Percentiles rank a stretch among this genome's conserved stretches.
Conservation (phyloP, 1,140 invertebrate species). For the Drosophila obscura region DNA sequence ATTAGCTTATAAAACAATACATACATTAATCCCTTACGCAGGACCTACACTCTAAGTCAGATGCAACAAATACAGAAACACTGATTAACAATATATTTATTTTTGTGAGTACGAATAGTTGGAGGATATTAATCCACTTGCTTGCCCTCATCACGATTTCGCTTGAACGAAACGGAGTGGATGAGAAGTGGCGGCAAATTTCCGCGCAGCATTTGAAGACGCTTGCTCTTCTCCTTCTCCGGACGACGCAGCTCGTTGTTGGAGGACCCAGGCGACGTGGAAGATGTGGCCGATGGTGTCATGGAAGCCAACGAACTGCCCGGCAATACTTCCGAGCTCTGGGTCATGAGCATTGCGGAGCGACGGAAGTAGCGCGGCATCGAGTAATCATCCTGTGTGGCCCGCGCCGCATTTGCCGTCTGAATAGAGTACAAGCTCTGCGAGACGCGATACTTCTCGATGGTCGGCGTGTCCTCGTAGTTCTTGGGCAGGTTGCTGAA, state of each 20-base stretch:
- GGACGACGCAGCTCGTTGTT: conserved; percentile 62
- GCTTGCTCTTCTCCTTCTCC: conserved; percentile 78
- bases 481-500: conserved; percentile 81
- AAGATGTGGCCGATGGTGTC: conserved; percentile 50
- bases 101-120: not conserved
- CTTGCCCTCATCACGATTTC: conserved; percentile 74
- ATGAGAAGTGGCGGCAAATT: conserved; percentile 79
- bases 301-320: conserved; percentile 59
- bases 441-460: conserved; percentile 83
- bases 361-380: conserved; percentile 82
- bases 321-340: conserved; percentile 71
- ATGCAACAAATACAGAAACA: conserved; percentile 17
- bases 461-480: conserved; percentile 83
- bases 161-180: conserved; percentile 80
- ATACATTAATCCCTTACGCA: conserved; percentile 12
- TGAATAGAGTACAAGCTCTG: conserved; percentile 82
- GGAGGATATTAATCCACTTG: conserved; percentile 62
- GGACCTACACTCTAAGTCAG: conserved; percentile 11
- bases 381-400: conserved; percentile 74
- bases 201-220: conserved; percentile 75
- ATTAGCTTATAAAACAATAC: conserved; percentile 7
- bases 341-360: conserved; percentile 70
- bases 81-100: not conserved
- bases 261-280: conserved; percentile 52
- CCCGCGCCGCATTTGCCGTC: conserved; percentile 72